Conservation (phyloP, 2,888 invertebrate genomes). For the Tricholauxania praeusta region DNA sequence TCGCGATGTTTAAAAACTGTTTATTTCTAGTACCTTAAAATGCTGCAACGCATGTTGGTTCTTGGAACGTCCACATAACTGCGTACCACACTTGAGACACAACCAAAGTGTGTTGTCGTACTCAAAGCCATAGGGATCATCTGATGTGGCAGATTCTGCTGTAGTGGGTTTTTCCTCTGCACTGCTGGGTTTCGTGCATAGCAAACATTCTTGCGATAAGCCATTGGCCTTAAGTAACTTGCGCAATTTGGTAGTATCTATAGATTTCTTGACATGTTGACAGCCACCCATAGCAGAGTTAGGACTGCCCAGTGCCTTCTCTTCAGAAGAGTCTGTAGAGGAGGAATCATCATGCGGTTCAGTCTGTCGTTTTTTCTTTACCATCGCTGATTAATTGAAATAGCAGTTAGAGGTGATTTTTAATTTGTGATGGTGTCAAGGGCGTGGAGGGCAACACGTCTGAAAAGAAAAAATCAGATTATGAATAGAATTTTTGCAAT, state of each 20-base stretch:
- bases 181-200: slow-evolving; percentile 70
- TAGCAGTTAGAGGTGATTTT: slow-evolving; percentile 11
- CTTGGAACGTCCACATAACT: slow-evolving; percentile 78
- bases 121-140: slow-evolving; percentile 62
- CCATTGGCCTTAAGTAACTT: slow-evolving; percentile 71
- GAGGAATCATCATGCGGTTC: slow-evolving; percentile 76
- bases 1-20: no score
- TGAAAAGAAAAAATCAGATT: not conserved
- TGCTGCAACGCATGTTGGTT: slow-evolving; percentile 82
- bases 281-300: slow-evolving; percentile 69
- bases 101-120: slow-evolving; percentile 76
- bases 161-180: slow-evolving; percentile 46
- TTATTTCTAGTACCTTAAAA: slow-evolving; percentile 68
- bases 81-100: slow-evolving; percentile 84
- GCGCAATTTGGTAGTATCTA: slow-evolving; percentile 74
- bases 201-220: slow-evolving; percentile 71
- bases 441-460: not conserved
- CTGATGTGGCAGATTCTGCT: not conserved
- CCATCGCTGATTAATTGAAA: slow-evolving; percentile 69
- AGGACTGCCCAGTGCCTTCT: slow-evolving; percentile 70
- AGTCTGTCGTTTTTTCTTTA: slow-evolving; percentile 80
- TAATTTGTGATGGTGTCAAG: slow-evolving; percentile 11
- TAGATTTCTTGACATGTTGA: slow-evolving; percentile 77
- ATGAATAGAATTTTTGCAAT: not conserved
- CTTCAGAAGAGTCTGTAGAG: slow-evolving; percentile 80